Base-by-base conservation (phyloP, 2,888 invertebrate genomes). In the Slavum lentiscoides region DNA sequence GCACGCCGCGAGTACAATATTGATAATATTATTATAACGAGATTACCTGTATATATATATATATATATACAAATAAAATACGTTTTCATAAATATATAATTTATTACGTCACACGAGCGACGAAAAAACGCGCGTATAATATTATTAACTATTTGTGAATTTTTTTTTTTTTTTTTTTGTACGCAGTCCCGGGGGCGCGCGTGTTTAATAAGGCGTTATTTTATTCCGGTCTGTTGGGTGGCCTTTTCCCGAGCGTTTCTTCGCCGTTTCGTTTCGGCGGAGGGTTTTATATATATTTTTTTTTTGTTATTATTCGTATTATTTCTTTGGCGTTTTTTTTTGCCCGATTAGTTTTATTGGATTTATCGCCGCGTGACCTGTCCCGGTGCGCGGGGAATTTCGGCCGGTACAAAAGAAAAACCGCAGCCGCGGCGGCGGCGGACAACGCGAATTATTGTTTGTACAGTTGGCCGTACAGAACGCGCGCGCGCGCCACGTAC, bases 141-240 rank as follows among this genome's bases (percentile, higher is more conserved):
- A 30, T 30, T 30, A 30, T 30, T 2, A 30, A 1, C 30, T 30
- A 30, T 30, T 30, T 30, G 30, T 30, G 30, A 30, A n/a, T n/a
- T 30, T 30, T 30, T 30, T 30, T 30, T 30, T 30, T 4, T 30
- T 30, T 30, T 4, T 30, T 30, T 30, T 4, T 4, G 4, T 30
- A 30, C 30, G 30, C 30, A 4, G 1, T 30, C 30, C 30, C 30
- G 30, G 30, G 30, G 30, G 30, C 30, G 55, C 55, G 7, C 70
- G 77, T 72, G 77, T 80, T 80, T 72, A 80, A 80, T 72, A 80
- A 70, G 77, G 55, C 69, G 70, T 70, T 64, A n/a, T 70, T 80
- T 77, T 70, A 77, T 77, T 77, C 77, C 76, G 30, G 4, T 30
- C 30, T 30, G 30, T 30, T 4, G 30, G 30, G 2, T 1, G 30